These are phyloP conservation scores for Leptinotarsa undecemlineata DNA, from an alignment of 1,140 invertebrate genomes.

Conservation along the genomic window DNA sequence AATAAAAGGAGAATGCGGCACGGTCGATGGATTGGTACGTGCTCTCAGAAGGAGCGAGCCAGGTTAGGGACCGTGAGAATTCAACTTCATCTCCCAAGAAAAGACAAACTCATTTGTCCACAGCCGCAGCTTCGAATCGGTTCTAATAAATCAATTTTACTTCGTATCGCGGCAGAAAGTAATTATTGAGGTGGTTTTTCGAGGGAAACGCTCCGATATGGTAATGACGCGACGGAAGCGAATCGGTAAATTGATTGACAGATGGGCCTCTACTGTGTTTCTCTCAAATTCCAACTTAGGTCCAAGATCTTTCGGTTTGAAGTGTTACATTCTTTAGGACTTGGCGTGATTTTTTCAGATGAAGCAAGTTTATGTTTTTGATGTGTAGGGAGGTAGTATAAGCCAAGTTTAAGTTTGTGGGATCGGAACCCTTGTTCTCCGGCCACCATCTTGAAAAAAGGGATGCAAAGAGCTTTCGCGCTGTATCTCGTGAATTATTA, in stretches of 20 bases:
- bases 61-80: neutral
- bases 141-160: conserved; percentile 23
- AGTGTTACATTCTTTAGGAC: too few species aligned
- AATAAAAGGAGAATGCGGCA: neutral
- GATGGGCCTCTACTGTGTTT: neutral
- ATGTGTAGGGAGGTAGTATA: too few species aligned
- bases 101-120: conserved; percentile 5
- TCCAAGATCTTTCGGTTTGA: too few species aligned
- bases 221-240: conserved; percentile 12
- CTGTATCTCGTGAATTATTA: too few species aligned
- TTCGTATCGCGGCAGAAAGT: conserved; percentile 21
- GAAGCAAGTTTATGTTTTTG: too few species aligned
- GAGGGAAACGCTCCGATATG: neutral
- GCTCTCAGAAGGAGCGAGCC: neutral
- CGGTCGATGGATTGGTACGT: neutral
- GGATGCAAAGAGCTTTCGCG: too few species aligned
- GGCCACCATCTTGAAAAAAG: too few species aligned
- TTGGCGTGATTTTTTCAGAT: too few species aligned
- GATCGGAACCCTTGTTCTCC: too few species aligned
- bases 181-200: conserved; percentile 13
- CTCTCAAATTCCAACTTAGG: too few species aligned
- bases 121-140: neutral
- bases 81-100: neutral
- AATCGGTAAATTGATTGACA: neutral
- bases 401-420: too few species aligned